Evolutionary conservation across 2,888 invertebrate species (phyloP).

Genomic region (Caenorhabditis virilis): DNA sequence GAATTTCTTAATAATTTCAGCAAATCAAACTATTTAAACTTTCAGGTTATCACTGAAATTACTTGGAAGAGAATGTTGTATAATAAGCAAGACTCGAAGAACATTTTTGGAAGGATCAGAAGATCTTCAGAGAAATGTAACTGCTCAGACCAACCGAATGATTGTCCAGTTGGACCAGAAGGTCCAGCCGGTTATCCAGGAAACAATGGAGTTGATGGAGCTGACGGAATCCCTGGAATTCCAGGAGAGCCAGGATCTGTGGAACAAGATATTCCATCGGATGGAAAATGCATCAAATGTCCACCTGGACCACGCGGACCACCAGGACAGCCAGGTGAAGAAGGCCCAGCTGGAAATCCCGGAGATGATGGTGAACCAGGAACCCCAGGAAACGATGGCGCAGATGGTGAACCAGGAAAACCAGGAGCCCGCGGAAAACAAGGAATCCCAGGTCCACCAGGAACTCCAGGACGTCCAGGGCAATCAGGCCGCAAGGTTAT

Average conservation of each 20-base stretch:
- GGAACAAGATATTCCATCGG: slow-evolving; percentile 8
- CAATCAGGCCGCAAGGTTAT: slow-evolving; percentile 29
- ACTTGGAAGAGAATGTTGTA: slow-evolving; percentile 48
- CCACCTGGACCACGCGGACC: slow-evolving; percentile 34
- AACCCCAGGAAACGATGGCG: slow-evolving; percentile 38
- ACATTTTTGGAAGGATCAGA: slow-evolving; percentile 38
- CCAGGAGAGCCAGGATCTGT: slow-evolving; percentile 19
- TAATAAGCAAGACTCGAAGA: slow-evolving; percentile 1
- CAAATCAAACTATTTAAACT: background rate
- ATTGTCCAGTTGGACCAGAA: slow-evolving; percentile 41
- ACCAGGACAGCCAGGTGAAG: slow-evolving; percentile 26
- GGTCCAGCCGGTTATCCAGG: slow-evolving; percentile 44
- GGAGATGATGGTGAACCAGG: slow-evolving; percentile 40
- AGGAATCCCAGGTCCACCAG: slow-evolving; percentile 41
- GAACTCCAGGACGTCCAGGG: slow-evolving; percentile 35
- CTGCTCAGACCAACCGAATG: slow-evolving; percentile 27
- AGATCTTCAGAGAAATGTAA: slow-evolving; percentile 32
- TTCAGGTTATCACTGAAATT: slow-evolving; percentile 38
- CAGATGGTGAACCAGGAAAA: slow-evolving; percentile 34
- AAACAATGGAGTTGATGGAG: slow-evolving; percentile 32
- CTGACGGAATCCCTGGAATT: slow-evolving; percentile 32
- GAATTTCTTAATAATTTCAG: slow-evolving; percentile 4
- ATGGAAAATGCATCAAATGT: slow-evolving; percentile 35
- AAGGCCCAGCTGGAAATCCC: slow-evolving; percentile 22
- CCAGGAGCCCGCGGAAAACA: slow-evolving; percentile 29